Evolutionary conservation across 1,140 invertebrate species (phyloP), one percentile per base, ranked within the genome.

Genomic region (Saccostrea glomerata): DNA sequence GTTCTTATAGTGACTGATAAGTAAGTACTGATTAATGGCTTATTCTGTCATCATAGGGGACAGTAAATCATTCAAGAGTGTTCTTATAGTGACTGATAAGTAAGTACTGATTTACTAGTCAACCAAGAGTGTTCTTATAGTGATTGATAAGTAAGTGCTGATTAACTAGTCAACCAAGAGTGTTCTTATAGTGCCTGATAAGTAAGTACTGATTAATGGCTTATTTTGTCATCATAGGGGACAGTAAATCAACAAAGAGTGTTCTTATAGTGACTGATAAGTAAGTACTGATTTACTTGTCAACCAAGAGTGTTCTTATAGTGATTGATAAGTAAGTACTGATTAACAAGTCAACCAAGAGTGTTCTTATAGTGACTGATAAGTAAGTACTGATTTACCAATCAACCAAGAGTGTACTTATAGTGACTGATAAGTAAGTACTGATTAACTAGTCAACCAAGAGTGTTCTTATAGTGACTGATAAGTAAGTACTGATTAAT

Each of bases 181-280:
- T 63, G 60, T 63, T 0, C 9, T 47, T 7, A 47, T 47, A 47
- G 47, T 63, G 2, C 17, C 60, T 7, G 47, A 47, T 0, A 47
- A 47, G 47, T 47, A 9, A 47, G 47, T 47, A 47, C 47, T 47
- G 9, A 47, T 7, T 9, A 47, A 9, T 9, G 6, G 97, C 97
- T 66, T 98, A 99, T 94, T 96, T 96, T 82, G 95, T 96, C 70
- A 96, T 98, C 15, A 96, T 97, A 89, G 96, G 9, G 90, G 94
- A 96, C 90, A 96, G 95, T 58, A 97, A 97, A 30, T 97, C 90
- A 20, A 63, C 23, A 20, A n/a, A 20, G 23, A n/a, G 17, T 17
- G 17, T n/a, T 2, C 23, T 63, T 17, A 63, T 63, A 63, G 60
- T 63, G 2, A 47, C 47, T 7, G 47, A 47, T 9, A 47, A 47